phyloP scores from a whole-genome alignment of 2,888 invertebrate genomes.

The Lingula anatina region DNA sequence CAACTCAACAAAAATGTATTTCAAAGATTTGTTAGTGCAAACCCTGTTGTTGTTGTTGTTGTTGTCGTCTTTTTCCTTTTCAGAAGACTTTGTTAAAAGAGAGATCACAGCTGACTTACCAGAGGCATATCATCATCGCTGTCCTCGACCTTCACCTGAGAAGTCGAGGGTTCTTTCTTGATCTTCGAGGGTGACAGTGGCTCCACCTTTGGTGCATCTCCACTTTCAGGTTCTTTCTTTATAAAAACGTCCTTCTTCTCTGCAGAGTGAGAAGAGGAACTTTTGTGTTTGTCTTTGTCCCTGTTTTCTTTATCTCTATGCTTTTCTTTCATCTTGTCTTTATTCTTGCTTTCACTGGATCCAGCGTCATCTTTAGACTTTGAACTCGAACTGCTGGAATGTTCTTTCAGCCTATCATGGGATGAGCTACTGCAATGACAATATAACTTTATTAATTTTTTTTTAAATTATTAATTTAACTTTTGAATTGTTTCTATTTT shows the following conservation, averaged over 20 bases:
- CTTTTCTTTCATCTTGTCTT: no score
- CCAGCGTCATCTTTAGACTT: background rate
- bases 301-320: no score
- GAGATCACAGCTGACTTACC: constrained; percentile 14
- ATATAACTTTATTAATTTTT: no score
- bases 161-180: constrained; percentile 1
- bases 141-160: constrained; percentile 14
- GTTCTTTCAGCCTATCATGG: no score
- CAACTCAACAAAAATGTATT: no score
- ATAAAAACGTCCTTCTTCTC: constrained; percentile 1
- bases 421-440: no score
- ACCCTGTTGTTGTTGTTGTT: background rate
- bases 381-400: no score
- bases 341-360: constrained; percentile 7
- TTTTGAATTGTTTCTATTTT: no score
- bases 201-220: constrained; percentile 12
- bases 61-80: background rate
- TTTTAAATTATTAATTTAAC: no score
- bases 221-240: background rate
- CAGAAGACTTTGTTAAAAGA: background rate
- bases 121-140: constrained; percentile 33
- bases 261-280: constrained; percentile 1
- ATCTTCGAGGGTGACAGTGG: constrained; percentile 9
- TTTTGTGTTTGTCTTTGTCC: no score
- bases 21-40: background rate